A percentile compares a stretch with the other conserved stretches of the same genome.
These are phyloP conservation scores for Sebastiscus albofasciatus DNA, from an alignment of 2,797 vertebrate genomes.

Conservation along the genomic window DNA sequence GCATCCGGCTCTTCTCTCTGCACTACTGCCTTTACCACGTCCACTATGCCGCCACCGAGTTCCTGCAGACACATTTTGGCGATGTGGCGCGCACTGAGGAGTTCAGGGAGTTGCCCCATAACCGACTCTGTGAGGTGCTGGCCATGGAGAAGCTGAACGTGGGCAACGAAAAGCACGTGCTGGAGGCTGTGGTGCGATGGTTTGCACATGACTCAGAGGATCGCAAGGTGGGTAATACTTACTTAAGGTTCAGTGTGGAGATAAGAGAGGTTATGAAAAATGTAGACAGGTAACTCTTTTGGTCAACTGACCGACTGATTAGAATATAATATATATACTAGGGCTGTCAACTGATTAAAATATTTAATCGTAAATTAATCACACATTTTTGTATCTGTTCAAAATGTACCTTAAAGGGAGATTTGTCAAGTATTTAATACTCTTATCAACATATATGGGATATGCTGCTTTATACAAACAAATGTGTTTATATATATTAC, in stretches of 20 bases:
- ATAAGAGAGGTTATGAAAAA: neutral
- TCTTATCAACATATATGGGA: no score
- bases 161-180: slow-evolving; percentile 94
- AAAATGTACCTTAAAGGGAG: no score
- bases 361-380: no score
- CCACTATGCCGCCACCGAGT: slow-evolving; percentile 93
- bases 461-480: neutral
- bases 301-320: neutral
- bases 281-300: neutral
- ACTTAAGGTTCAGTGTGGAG: neutral
- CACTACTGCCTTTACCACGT: slow-evolving; percentile 97
- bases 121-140: slow-evolving; percentile 92
- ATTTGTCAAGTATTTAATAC: no score
- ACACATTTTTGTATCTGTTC: no score
- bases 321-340: neutral
- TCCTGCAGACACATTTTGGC: slow-evolving; percentile 96
- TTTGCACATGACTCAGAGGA: slow-evolving; percentile 90
- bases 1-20: slow-evolving; percentile 95
- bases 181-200: slow-evolving; percentile 96
- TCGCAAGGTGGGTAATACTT: slow-evolving; percentile 86
- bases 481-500: no score
- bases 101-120: slow-evolving; percentile 90
- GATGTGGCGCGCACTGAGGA: slow-evolving; percentile 94
- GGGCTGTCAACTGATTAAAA: no score
- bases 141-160: slow-evolving; percentile 97